phyloP scores from a whole-genome alignment of 1,140 invertebrate species.

The Diploscapter pachys region DNA sequence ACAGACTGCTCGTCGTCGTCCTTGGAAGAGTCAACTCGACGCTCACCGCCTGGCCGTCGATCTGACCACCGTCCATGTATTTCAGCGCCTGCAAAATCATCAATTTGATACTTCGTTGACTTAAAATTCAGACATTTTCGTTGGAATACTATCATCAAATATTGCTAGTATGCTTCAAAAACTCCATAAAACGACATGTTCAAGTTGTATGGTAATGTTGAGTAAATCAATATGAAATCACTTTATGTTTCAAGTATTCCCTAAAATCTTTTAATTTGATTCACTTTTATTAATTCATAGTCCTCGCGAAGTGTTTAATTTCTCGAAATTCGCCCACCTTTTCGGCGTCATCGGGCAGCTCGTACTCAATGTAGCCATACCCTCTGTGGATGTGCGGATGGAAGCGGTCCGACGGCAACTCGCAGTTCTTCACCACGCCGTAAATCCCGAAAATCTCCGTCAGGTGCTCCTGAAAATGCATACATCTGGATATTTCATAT shows the following conservation, averaged over 20 bases:
- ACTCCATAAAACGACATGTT: no score
- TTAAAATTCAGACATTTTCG: background rate
- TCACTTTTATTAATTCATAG: no score
- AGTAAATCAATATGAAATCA: no score
- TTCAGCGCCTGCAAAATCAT: conserved; percentile 75
- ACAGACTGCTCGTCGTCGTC: no score
- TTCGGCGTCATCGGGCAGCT: conserved; percentile 87
- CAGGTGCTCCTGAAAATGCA: conserved; percentile 1
- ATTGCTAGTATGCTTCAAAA: no score
- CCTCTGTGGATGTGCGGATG: conserved; percentile 80
- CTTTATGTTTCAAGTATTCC: no score
- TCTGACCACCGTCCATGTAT: conserved; percentile 91
- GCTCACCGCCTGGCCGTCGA: conserved; percentile 45
- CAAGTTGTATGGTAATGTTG: no score
- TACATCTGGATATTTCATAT: no score
- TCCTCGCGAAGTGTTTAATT: no score
- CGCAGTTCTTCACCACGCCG: conserved; percentile 81
- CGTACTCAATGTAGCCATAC: conserved; percentile 91
- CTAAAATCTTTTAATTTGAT: no score
- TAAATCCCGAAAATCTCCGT: conserved; percentile 88
- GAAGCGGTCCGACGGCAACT: conserved; percentile 80
- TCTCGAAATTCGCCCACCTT: conserved; percentile 62
- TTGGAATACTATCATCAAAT: no score
- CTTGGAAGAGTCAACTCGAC: conserved; percentile 42
- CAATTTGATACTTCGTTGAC: background rate